A percentile compares a stretch with the other conserved stretches of the same genome.
Conservation (phyloP, 2,888 invertebrate species). For the Acanthoscelides obtectus region DNA sequence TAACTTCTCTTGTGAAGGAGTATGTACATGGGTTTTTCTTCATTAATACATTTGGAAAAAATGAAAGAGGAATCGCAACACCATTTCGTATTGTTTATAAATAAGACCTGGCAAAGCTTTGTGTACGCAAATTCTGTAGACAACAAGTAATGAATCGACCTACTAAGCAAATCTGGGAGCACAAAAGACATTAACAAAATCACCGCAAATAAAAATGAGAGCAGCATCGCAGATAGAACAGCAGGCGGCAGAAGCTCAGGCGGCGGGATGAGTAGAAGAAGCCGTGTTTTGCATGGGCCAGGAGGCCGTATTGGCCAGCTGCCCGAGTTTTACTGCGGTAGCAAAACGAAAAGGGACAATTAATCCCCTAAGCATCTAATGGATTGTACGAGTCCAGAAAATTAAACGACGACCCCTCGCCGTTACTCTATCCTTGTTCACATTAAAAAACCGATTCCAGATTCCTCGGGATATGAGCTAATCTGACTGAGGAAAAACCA, state of each 20-base stretch:
- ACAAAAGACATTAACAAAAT: neutral
- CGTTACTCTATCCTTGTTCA: neutral
- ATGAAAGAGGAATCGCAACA: no score
- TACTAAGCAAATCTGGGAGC: neutral
- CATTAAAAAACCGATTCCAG: neutral
- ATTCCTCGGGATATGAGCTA: neutral
- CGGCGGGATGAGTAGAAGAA: neutral
- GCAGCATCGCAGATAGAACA: neutral
- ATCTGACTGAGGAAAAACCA: no score
- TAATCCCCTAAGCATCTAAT: constrained; percentile 4
- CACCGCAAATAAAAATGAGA: neutral
- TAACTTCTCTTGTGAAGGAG: no score
- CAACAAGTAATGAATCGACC: no score
- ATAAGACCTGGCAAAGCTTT: no score
- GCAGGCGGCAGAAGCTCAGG: neutral
- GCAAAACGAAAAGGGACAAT: neutral
- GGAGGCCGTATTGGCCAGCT: neutral
- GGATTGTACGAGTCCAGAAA: constrained; percentile 1
- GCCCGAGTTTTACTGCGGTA: neutral
- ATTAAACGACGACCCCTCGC: neutral
- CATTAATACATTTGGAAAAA: no score
- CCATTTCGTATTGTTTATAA: no score
- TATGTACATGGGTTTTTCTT: no score
- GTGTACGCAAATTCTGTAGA: neutral
- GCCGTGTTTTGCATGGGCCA: neutral